Percentiles rank a stretch among this genome's conserved stretches.
These are phyloP conservation scores for Tethea ocularis DNA, from an alignment of 2,888 invertebrate genomes.

Conservation along the genomic window DNA sequence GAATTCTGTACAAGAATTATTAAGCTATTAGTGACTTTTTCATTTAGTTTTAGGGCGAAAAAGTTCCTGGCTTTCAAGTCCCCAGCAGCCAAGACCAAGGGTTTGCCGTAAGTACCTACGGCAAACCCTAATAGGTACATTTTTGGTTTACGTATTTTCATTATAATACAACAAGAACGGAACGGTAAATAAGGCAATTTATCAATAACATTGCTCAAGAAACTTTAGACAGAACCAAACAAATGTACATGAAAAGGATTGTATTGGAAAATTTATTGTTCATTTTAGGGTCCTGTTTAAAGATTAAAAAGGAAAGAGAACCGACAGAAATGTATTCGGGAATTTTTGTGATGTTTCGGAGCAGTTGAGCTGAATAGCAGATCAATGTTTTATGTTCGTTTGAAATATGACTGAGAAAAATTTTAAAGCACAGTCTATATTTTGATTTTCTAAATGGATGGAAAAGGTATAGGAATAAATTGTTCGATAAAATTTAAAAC, in stretches of 20 bases:
- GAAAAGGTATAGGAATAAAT: no score
- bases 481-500: no score
- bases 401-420: background rate
- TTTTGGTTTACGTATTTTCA: background rate
- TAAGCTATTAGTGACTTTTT: no score
- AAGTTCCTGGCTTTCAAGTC: no score
- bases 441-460: no score
- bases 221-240: slow-evolving; percentile 7
- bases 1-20: no score
- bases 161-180: background rate
- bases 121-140: background rate
- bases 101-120: no score
- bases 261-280: slow-evolving; percentile 9
- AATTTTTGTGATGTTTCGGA: background rate
- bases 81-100: no score
- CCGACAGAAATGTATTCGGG: background rate
- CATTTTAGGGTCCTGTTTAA: slow-evolving; percentile 5
- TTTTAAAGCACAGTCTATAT: background rate
- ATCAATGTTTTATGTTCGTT: background rate
- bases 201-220: slow-evolving; percentile 8
- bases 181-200: slow-evolving; percentile 9
- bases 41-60: no score
- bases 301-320: background rate
- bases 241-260: slow-evolving; percentile 7
- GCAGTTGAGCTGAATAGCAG: background rate